Conservation (phyloP, 2,113 vertebrate genomes). For the Barnardius zonarius region DNA sequence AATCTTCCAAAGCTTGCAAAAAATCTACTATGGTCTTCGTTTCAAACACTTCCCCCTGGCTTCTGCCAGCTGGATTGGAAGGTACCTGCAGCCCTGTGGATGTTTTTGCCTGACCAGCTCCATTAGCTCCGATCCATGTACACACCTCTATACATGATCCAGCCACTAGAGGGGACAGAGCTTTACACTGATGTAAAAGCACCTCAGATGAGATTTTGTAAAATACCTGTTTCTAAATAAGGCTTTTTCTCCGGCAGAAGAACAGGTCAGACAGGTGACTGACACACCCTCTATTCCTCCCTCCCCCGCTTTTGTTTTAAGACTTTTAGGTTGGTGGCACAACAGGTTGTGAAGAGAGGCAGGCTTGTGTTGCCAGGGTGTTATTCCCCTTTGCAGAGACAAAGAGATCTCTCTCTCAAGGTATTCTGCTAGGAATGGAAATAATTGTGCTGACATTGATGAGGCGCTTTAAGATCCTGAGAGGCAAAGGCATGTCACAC, state of each 20-base stretch:
- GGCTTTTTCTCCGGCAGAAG: background rate
- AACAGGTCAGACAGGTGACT: background rate
- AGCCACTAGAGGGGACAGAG: background rate
- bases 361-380: background rate
- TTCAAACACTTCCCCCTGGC: background rate
- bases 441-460: background rate
- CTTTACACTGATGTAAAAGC: background rate
- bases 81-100: background rate
- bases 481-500: background rate
- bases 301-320: background rate
- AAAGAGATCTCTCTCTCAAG: background rate
- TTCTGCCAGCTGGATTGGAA: background rate
- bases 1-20: background rate
- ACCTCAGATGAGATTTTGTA: background rate
- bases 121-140: fast-evolving
- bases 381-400: background rate
- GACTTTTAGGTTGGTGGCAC: background rate
- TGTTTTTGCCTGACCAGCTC: background rate
- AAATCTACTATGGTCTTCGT: background rate
- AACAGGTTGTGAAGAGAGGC: background rate
- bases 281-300: background rate
- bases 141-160: background rate
- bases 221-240: background rate
- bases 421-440: background rate
- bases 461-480: background rate